These are phyloP conservation scores for Trogon surrucura DNA, from an alignment of 2,113 vertebrate genomes.

Conservation along the genomic window DNA sequence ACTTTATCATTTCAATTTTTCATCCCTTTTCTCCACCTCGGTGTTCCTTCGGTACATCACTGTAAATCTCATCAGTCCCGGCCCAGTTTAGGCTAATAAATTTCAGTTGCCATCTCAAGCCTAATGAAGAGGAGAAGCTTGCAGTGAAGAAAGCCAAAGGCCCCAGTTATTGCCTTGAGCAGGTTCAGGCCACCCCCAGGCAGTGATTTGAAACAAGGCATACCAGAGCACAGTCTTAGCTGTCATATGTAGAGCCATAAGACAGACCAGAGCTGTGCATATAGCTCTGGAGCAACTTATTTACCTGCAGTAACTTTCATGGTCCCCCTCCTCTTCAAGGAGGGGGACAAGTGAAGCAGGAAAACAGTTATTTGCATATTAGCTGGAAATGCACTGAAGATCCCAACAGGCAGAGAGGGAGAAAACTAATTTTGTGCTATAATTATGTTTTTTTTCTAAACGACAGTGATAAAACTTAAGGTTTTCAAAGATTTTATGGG, in stretches of 20 bases:
- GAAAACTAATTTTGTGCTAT: neutral
- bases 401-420: neutral
- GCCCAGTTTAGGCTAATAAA: conserved; percentile 74
- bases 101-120: conserved; percentile 65
- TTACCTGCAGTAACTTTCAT: neutral
- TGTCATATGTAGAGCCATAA: neutral
- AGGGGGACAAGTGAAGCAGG: neutral
- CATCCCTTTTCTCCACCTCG: conserved; percentile 63
- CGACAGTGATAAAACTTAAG: neutral
- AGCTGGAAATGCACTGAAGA: neutral
- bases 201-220: neutral
- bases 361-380: neutral
- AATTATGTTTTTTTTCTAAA: conserved; percentile 5
- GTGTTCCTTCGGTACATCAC: conserved; percentile 68
- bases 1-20: conserved; percentile 78
- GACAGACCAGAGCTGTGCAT: neutral
- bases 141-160: conserved; percentile 34
- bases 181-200: neutral
- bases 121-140: conserved; percentile 66
- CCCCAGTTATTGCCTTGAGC: neutral
- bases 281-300: neutral
- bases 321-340: neutral
- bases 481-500: conserved; percentile 13
- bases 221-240: neutral
- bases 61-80: conserved; percentile 71